Conservation (phyloP, 2,113 vertebrate species). For the Pardalotus punctatus region DNA sequence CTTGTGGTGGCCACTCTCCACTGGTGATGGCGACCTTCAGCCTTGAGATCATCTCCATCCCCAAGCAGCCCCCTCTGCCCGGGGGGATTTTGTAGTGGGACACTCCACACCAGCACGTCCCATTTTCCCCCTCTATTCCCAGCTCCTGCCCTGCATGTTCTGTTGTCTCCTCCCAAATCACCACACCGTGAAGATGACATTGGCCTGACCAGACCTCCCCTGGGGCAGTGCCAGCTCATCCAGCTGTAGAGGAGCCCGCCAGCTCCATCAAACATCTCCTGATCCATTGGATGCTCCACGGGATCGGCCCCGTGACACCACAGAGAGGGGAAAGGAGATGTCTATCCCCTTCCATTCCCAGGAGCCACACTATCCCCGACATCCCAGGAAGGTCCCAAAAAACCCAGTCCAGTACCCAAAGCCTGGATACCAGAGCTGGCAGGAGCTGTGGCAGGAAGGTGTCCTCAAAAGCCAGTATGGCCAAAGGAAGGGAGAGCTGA, state of each 20-base stretch:
- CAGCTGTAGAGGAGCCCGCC: neutral
- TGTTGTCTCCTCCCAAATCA: neutral
- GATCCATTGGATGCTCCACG: neutral
- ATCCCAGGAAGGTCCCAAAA: neutral
- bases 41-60: neutral
- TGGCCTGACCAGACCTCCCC: neutral
- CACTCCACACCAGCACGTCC: accelerated
- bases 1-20: neutral
- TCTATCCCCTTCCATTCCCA: neutral
- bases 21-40: neutral
- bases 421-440: neutral
- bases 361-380: neutral
- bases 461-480: neutral
- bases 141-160: neutral
- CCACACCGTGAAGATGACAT: neutral
- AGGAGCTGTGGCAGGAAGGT: neutral
- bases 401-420: neutral
- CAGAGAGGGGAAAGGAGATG: neutral
- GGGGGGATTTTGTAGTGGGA: neutral
- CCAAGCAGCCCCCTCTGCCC: neutral
- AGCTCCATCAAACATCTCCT: neutral
- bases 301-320: neutral
- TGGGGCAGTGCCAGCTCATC: neutral
- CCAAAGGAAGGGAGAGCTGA: neutral
- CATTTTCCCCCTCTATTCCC: accelerated